A percentile compares a stretch with the other conserved stretches of the same genome.
These are phyloP conservation scores for Drosophila varians DNA, from an alignment of 1,140 invertebrate species.

Conservation along the genomic window DNA sequence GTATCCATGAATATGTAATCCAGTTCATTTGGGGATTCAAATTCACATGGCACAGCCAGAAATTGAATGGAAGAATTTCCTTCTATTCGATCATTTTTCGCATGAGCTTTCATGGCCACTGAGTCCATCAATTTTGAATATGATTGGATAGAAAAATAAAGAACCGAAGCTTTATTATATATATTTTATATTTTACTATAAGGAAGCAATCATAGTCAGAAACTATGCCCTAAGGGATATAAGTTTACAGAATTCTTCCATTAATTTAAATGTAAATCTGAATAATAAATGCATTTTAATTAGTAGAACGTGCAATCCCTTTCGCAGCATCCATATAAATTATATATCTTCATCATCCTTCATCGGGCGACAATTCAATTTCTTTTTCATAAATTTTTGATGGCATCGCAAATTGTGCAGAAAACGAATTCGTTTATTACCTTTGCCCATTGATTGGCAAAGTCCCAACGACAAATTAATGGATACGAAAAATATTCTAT, in stretches of 20 bases:
- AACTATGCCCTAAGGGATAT: no score
- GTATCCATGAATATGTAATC: constrained; percentile 30
- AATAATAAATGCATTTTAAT: constrained; percentile 6
- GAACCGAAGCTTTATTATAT: no score
- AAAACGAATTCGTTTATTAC: constrained; percentile 39
- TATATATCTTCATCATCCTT: constrained; percentile 16
- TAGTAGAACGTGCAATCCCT: neutral
- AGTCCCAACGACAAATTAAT: constrained; percentile 14
- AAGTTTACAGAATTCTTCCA: neutral
- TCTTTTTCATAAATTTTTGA: constrained; percentile 28
- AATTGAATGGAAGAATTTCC: constrained; percentile 36
- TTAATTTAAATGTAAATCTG: neutral
- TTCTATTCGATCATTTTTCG: constrained; percentile 4
- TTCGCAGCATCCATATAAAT: constrained; percentile 10
- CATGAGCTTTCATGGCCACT: constrained; percentile 23
- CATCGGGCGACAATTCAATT: constrained; percentile 18
- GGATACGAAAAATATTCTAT: constrained; percentile 4
- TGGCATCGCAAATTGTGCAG: constrained; percentile 26
- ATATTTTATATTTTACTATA: no score
- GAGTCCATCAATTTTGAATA: neutral
- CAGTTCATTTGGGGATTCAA: constrained; percentile 19
- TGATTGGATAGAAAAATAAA: no score
- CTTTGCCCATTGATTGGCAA: constrained; percentile 27
- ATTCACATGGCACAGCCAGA: constrained; percentile 14
- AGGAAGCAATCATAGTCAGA: no score